Evolutionary conservation across 37 sponge, comb jelly and placozoan genomes (phyloP).

Genomic region (Oopsacas minuta): DNA sequence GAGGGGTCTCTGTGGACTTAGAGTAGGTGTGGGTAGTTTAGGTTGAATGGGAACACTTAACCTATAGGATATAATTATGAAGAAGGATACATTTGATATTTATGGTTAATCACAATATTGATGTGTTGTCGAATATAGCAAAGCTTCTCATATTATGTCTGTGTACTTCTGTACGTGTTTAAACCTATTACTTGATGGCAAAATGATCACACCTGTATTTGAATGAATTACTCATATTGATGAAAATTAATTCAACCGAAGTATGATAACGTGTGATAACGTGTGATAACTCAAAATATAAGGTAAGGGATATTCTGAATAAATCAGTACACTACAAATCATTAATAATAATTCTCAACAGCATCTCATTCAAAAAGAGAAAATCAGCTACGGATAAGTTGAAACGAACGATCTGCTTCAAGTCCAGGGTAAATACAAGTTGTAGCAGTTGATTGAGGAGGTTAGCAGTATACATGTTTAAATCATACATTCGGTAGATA

Average conservation of each 20-base stretch:
- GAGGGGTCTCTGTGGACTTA: neutral
- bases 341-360: slow-evolving; percentile 11
- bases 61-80: too few relatives aligned
- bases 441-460: neutral
- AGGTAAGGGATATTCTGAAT: neutral
- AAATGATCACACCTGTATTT: too few relatives aligned
- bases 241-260: too few relatives aligned
- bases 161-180: too few relatives aligned
- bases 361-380: neutral
- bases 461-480: neutral
- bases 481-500: neutral
- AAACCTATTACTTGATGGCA: too few relatives aligned
- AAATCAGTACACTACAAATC: too few relatives aligned
- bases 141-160: too few relatives aligned
- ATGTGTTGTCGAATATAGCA: too few relatives aligned
- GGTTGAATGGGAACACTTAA: neutral
- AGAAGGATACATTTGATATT: too few relatives aligned
- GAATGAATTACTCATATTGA: too few relatives aligned
- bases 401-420: neutral
- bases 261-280: too few relatives aligned
- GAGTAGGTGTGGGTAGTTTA: neutral
- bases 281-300: neutral
- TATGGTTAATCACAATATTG: too few relatives aligned
- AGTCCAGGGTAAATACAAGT: neutral
- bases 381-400: neutral